Conservation (phyloP, 2,888 invertebrate species). For the Mythimna loreyi region DNA sequence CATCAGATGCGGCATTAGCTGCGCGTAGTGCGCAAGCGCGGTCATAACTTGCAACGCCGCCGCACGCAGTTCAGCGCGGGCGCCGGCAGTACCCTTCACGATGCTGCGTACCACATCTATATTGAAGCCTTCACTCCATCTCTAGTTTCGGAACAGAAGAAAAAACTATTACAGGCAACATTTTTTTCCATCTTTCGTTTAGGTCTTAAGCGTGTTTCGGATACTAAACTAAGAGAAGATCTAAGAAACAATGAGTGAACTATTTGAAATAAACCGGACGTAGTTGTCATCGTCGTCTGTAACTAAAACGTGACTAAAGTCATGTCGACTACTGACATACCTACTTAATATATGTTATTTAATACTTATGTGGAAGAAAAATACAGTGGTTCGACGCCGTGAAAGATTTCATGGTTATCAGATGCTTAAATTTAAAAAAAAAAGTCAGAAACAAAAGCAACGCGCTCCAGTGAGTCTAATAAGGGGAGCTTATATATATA, state of each 20-base stretch:
- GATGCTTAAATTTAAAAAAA: neutral
- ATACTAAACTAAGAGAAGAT: neutral
- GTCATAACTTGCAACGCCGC: conserved; percentile 77
- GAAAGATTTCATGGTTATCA: neutral
- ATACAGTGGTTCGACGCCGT: neutral
- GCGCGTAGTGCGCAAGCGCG: conserved; percentile 78
- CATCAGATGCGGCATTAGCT: conserved; percentile 79
- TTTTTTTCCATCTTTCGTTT: no score
- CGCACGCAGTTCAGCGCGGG: conserved; percentile 78
- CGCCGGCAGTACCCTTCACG: conserved; percentile 67
- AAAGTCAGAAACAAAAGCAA: neutral
- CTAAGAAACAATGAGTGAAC: neutral
- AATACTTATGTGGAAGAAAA: no score
- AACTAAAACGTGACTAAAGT: neutral
- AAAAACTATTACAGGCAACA: neutral
- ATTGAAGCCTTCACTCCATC: conserved; percentile 83
- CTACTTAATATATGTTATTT: no score
- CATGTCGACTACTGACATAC: neutral
- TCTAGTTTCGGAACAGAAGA: conserved; percentile 64
- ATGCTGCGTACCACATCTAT: conserved; percentile 72
- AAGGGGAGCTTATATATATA: neutral
- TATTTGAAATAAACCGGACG: neutral
- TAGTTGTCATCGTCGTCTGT: no score
- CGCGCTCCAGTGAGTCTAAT: neutral
- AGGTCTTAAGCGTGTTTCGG: neutral